Conservation (phyloP, 1,140 invertebrate genomes). For the Drosophila arawakana region DNA sequence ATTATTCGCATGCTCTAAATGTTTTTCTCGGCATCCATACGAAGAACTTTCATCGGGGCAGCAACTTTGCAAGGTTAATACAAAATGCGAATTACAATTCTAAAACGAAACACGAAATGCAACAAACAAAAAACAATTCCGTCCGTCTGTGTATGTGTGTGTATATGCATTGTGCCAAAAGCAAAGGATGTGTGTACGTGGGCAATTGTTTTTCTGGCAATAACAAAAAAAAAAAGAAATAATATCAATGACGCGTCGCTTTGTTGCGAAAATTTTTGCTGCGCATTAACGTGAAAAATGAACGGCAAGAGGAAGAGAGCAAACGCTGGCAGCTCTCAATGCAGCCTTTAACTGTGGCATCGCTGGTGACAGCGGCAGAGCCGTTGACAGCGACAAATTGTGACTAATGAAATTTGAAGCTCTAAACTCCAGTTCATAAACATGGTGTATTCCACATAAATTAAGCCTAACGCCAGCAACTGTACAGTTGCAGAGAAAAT, state of each 20-base stretch:
- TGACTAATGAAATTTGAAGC: conserved; percentile 57
- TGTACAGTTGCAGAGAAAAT: background rate
- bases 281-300: conserved; percentile 68
- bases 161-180: conserved; percentile 38
- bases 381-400: conserved; percentile 17
- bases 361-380: conserved; percentile 30
- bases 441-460: background rate
- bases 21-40: conserved; percentile 97
- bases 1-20: conserved; percentile 97
- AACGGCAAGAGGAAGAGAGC: conserved; percentile 64
- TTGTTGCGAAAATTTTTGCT: conserved; percentile 65
- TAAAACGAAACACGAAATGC: conserved; percentile 46
- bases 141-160: conserved; percentile 46
- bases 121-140: conserved; percentile 50
- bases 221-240: conserved; percentile 37
- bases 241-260: conserved; percentile 53
- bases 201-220: conserved; percentile 41
- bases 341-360: conserved; percentile 6
- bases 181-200: conserved; percentile 30
- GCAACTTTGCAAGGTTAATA: conserved; percentile 96
- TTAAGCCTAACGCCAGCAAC: background rate
- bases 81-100: conserved; percentile 41
- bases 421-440: background rate
- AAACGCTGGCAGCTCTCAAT: conserved; percentile 16
- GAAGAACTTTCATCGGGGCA: conserved; percentile 97